A percentile compares a stretch with the other conserved stretches of the same genome.
phyloP scores from a whole-genome alignment of 1,140 invertebrate species.

The Drosophila micromelanica region DNA sequence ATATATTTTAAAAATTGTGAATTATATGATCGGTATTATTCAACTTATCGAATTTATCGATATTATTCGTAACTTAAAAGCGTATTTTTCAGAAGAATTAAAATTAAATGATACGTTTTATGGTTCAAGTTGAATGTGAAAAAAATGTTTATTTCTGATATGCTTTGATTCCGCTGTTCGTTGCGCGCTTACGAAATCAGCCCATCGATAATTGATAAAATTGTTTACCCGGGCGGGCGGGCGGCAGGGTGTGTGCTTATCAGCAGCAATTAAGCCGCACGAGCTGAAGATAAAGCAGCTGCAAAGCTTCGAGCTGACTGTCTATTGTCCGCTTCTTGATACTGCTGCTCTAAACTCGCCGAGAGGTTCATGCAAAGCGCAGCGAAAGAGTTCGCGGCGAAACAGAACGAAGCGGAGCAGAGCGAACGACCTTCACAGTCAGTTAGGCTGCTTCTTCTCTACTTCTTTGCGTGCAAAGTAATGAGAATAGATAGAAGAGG shows the following conservation, averaged over 20 bases:
- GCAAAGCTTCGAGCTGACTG: neutral
- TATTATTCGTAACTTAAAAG: too few relatives aligned
- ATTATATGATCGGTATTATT: too few relatives aligned
- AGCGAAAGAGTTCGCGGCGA: neutral
- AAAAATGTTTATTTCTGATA: neutral
- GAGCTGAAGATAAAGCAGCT: slow-evolving; percentile 30
- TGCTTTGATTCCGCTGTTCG: too few relatives aligned
- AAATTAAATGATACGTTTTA: slow-evolving; percentile 17
- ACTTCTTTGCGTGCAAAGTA: neutral
- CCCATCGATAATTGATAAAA: slow-evolving; percentile 43
- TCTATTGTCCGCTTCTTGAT: slow-evolving; percentile 3
- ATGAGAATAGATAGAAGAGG: slow-evolving; percentile 15
- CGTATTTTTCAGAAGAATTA: slow-evolving; percentile 7
- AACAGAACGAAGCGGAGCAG: slow-evolving; percentile 7
- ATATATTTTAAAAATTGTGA: too few relatives aligned
- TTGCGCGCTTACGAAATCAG: slow-evolving; percentile 37
- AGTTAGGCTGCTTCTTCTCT: slow-evolving; percentile 7
- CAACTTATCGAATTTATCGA: too few relatives aligned
- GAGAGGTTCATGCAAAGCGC: slow-evolving; percentile 16
- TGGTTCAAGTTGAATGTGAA: neutral
- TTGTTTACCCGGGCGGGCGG: neutral
- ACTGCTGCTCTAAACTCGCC: slow-evolving; percentile 2
- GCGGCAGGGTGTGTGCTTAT: slow-evolving; percentile 16
- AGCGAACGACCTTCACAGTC: slow-evolving; percentile 49
- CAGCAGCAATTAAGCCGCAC: slow-evolving; percentile 36